Base-by-base conservation (phyloP, 2,888 invertebrate genomes). In the Habroteleia sp. region DNA sequence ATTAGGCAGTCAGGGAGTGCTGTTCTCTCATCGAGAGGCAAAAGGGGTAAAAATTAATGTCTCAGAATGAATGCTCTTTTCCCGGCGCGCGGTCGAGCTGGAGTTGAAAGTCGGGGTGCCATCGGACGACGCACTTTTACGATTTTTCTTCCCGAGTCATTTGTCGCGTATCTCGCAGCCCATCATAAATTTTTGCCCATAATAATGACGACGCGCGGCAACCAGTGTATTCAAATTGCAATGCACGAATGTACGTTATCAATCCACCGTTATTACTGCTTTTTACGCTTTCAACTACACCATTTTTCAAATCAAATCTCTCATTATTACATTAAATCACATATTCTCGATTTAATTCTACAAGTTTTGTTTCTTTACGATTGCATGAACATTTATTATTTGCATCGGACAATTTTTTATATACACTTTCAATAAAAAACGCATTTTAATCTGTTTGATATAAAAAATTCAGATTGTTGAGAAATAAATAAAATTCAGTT, bases 11-110 rank as follows among this genome's bases (percentile, higher is more conserved):
- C 74, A 72, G 74, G 78, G 77, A 66, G 62, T 65, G 62, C 58
- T 74, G 68, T 58, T 71, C 74, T 75, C 77, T 78, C 76, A 73
- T 78, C 77, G 79, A 77, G 77, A 72, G 68, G 77, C 76, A 68
- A 82, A 82, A 85, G 85, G 87, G 85, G 85, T 85, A 88, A 87
- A 87, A 88, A 88, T 87, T 88, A 88, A 88, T 88, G 88, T 88
- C 85, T 88, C 85, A 87, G 88, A 88, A 88, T 85, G 87, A 87
- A 87, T 85, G 85, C 83, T 84, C 74, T n/a, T 68, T 52, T 73
- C 58, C 44, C 80, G 79, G 80, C 80, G 76, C 77, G 79, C 77
- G 77, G 77, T 68, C 69, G 69, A 74, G 79, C 78, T 62, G 56
- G 76, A 82, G 78, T 77, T 77, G 60, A 68, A 80, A 66, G 37